Percentiles rank a stretch among this genome's conserved stretches.
phyloP scores from a whole-genome alignment of 2,113 vertebrate species.

The Callipepla californica region DNA sequence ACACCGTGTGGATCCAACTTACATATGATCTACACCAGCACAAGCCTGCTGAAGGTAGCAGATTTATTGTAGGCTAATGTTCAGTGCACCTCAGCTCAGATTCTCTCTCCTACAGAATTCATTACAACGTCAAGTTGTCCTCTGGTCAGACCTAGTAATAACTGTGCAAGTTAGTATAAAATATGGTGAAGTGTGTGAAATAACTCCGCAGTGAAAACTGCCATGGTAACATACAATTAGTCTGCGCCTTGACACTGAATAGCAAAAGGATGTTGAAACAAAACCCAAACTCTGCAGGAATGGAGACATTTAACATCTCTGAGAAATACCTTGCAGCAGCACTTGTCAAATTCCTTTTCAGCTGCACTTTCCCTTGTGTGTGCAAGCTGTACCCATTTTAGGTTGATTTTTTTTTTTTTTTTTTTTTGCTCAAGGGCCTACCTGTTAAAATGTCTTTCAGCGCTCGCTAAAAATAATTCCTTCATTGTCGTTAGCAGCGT shows the following conservation, averaged over 20 bases:
- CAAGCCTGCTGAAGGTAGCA: background rate
- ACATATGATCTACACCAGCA: background rate
- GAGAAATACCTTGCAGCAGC: conserved; percentile 37
- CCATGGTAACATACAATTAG: background rate
- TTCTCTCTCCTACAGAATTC: background rate
- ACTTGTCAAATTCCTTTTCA: conserved; percentile 26
- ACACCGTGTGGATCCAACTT: background rate
- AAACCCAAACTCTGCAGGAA: conserved; percentile 10
- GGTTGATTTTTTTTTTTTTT: background rate
- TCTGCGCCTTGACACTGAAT: conserved; percentile 2
- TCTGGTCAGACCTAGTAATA: conserved; percentile 14
- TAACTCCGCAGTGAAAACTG: conserved; percentile 12
- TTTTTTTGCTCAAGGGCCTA: background rate
- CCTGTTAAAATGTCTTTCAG: background rate
- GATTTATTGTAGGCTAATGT: background rate
- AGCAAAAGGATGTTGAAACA: conserved; percentile 42
- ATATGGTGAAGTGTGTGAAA: background rate
- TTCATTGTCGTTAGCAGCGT: background rate
- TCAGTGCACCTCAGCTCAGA: background rate
- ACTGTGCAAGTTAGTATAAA: background rate
- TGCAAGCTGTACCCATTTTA: background rate
- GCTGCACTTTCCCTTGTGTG: background rate
- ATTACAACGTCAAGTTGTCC: background rate
- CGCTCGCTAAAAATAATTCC: conserved; percentile 15
- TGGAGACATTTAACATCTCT: background rate